A percentile compares a stretch with the other conserved stretches of the same genome.
Evolutionary conservation across 2,888 invertebrate species (phyloP).

Genomic region (Chloroclysta siterata): DNA sequence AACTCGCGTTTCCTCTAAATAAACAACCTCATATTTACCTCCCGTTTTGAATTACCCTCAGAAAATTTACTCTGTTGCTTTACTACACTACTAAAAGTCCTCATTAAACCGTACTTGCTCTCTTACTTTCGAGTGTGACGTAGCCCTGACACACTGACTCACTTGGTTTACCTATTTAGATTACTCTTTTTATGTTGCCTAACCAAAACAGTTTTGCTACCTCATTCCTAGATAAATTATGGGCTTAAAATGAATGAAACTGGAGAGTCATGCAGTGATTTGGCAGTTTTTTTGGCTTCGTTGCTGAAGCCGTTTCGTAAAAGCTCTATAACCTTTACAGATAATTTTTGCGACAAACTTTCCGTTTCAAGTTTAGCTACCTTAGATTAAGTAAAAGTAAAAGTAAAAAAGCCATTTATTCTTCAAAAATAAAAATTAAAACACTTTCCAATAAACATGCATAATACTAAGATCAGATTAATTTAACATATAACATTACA

Average conservation of each 20-base stretch:
- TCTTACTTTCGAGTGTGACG: constrained; percentile 57
- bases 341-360: no score
- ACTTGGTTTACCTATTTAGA: constrained; percentile 26
- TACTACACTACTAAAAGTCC: constrained; percentile 44
- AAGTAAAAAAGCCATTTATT: no score
- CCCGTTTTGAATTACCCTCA: constrained; percentile 36
- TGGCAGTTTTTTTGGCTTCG: not conserved
- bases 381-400: no score
- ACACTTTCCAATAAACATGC: no score
- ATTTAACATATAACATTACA: no score
- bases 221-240: not conserved
- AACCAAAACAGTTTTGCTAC: not conserved
- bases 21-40: constrained; percentile 30
- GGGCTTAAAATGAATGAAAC: not conserved
- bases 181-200: constrained; percentile 3
- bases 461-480: no score
- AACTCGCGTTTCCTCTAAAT: constrained; percentile 30
- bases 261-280: not conserved
- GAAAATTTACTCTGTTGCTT: constrained; percentile 36
- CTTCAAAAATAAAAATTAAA: no score
- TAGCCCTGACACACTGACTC: constrained; percentile 71
- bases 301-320: not conserved
- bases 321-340: no score
- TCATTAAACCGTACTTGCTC: constrained; percentile 60
- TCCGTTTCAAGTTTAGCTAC: no score